phyloP scores from a whole-genome alignment of 2,113 vertebrate species.

The Passer domesticus region DNA sequence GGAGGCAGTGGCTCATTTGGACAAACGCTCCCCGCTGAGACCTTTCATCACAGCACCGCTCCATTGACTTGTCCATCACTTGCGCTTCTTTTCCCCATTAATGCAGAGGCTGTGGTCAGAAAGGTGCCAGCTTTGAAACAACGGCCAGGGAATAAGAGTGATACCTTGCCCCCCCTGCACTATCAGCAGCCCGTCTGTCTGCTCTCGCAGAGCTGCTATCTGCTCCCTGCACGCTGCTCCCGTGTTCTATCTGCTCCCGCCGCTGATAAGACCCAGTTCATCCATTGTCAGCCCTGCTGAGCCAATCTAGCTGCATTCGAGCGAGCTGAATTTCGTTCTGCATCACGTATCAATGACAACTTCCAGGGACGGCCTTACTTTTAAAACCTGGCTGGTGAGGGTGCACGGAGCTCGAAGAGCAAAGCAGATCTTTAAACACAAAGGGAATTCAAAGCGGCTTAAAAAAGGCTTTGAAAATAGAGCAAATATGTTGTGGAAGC shows the following conservation, averaged over 20 bases:
- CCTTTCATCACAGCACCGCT: constrained; percentile 8
- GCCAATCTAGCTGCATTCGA: constrained; percentile 39
- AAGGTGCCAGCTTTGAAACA: constrained; percentile 30
- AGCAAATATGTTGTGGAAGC: constrained; percentile 1
- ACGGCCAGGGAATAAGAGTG: background rate
- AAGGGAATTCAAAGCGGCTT: constrained; percentile 34
- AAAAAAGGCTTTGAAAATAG: constrained; percentile 12
- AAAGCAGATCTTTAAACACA: constrained; percentile 32
- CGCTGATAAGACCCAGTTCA: constrained; percentile 33
- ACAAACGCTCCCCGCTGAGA: background rate
- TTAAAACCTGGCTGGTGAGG: constrained; percentile 7
- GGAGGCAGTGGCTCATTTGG: background rate
- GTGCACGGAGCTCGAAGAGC: background rate
- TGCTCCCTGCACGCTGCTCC: constrained; percentile 37
- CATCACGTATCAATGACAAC: constrained; percentile 59
- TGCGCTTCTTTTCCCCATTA: constrained; percentile 6
- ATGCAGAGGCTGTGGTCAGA: background rate
- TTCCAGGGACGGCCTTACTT: background rate
- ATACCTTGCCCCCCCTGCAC: background rate
- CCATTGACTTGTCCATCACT: background rate
- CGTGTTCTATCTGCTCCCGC: constrained; percentile 30
- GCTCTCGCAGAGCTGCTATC: constrained; percentile 30
- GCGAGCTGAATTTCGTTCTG: constrained; percentile 61
- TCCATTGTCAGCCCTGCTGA: constrained; percentile 50
- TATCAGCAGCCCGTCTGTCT: background rate